Evolutionary conservation across 2,888 invertebrate species (phyloP).

Genomic region (Lasioglossum marginatum): DNA sequence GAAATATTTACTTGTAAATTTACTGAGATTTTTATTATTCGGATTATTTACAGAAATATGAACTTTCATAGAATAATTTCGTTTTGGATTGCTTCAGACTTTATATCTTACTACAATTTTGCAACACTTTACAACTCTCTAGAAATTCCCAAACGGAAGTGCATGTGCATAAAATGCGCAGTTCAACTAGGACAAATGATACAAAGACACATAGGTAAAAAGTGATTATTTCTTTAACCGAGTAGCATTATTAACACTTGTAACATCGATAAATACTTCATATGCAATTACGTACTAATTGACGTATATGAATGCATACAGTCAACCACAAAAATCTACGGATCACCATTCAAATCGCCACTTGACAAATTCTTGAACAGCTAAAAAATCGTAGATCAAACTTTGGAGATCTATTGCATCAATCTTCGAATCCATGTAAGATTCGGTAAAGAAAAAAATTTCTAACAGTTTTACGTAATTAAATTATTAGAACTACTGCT

Average conservation of each 20-base stretch:
- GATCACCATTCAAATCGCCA: not conserved
- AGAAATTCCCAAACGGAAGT: not conserved
- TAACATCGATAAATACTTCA: not conserved
- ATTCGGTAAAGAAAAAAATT: not conserved
- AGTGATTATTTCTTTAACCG: not conserved
- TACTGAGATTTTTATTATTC: not conserved
- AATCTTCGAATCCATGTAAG: not conserved
- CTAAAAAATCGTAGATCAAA: not conserved
- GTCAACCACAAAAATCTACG: not conserved
- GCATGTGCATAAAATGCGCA: not conserved
- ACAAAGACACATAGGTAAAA: not conserved
- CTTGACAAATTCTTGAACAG: not conserved
- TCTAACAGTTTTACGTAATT: not conserved
- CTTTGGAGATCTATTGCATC: not conserved
- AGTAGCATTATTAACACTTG: not conserved
- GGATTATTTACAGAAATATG: not conserved
- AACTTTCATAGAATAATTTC: not conserved
- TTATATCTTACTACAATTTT: no score
- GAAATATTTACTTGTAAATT: not conserved
- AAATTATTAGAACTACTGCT: not conserved
- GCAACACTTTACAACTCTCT: no score
- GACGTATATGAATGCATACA: not conserved
- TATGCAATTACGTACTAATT: not conserved
- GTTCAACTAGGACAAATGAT: not conserved
- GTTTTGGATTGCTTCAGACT: not conserved